Percentiles rank a stretch among this genome's conserved stretches.
Evolutionary conservation across 1,140 invertebrate genomes (phyloP).

Genomic region (Drosophila nannoptera): DNA sequence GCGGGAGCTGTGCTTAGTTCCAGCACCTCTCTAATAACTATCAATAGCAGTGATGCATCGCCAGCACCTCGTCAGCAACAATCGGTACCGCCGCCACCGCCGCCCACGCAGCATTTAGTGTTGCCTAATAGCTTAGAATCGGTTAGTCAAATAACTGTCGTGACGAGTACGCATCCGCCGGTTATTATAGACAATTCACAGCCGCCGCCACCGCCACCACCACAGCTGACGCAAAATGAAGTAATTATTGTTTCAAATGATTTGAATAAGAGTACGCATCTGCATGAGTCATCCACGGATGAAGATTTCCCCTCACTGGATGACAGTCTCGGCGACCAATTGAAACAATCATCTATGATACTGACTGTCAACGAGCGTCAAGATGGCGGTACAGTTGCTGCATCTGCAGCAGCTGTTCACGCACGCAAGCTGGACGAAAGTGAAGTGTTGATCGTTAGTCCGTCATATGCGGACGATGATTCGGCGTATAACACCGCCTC

Average conservation of each 20-base stretch:
- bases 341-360: conserved; percentile 76
- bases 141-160: conserved; percentile 88
- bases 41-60: conserved; percentile 70
- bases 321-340: conserved; percentile 84
- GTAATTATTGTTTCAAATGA: conserved; percentile 89
- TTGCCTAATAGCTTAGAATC: conserved; percentile 85
- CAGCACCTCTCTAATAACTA: conserved; percentile 74
- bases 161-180: conserved; percentile 89
- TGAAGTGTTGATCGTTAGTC: conserved; percentile 88
- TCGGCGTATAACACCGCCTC: conserved; percentile 72
- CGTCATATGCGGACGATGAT: conserved; percentile 80
- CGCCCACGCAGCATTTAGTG: conserved; percentile 49
- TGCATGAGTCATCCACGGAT: conserved; percentile 84
- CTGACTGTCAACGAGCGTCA: conserved; percentile 57
- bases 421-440: conserved; percentile 87
- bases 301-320: conserved; percentile 87
- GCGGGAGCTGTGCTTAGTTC: conserved; percentile 61
- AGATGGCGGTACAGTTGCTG: conserved; percentile 70
- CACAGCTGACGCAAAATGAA: conserved; percentile 80
- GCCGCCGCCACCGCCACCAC: background rate
- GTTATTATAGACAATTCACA: conserved; percentile 83
- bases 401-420: conserved; percentile 38
- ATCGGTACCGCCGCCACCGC: conserved; percentile 25
- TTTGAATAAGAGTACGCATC: conserved; percentile 83
- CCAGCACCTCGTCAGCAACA: conserved; percentile 46